Conservation (phyloP, 2,888 invertebrate species). For the Leucoma salicis region DNA sequence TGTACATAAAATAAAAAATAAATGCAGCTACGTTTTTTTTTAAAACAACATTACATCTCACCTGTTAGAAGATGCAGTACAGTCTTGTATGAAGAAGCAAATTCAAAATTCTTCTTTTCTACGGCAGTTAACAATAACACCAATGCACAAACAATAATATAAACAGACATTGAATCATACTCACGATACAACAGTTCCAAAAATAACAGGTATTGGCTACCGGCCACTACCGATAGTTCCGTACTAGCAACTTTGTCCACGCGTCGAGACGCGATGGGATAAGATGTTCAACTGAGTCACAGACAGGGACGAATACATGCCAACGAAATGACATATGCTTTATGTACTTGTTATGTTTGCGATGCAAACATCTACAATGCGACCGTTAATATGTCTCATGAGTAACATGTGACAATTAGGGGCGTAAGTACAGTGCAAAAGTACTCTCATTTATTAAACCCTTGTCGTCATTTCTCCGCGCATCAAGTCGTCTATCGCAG, state of each 20-base stretch:
- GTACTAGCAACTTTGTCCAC: background rate
- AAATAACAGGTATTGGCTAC: slow-evolving; percentile 21
- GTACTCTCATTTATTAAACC: too few species aligned
- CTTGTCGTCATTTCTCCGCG: too few species aligned
- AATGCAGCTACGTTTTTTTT: too few species aligned
- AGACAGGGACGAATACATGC: background rate
- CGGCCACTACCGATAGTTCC: slow-evolving; percentile 21
- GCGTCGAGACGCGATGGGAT: background rate
- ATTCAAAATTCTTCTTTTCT: too few species aligned
- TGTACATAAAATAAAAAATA: too few species aligned
- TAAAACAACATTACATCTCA: too few species aligned
- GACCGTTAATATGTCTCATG: background rate
- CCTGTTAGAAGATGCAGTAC: too few species aligned
- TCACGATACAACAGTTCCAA: slow-evolving; percentile 12
- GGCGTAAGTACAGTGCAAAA: too few species aligned
- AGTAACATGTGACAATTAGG: background rate
- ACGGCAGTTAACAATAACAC: too few species aligned
- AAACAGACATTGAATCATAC: slow-evolving; percentile 7
- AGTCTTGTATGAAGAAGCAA: too few species aligned
- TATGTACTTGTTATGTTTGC: slow-evolving; percentile 20
- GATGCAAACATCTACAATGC: slow-evolving; percentile 21
- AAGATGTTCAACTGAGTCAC: slow-evolving; percentile 5
- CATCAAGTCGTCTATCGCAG: too few species aligned
- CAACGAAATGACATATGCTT: slow-evolving; percentile 4
- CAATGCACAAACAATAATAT: too few species aligned